Evolutionary conservation across 92 coral and sea anemone genomes (phyloP), one percentile per base, ranked within the genome.

Genomic region (Palythoa grandiflora): DNA sequence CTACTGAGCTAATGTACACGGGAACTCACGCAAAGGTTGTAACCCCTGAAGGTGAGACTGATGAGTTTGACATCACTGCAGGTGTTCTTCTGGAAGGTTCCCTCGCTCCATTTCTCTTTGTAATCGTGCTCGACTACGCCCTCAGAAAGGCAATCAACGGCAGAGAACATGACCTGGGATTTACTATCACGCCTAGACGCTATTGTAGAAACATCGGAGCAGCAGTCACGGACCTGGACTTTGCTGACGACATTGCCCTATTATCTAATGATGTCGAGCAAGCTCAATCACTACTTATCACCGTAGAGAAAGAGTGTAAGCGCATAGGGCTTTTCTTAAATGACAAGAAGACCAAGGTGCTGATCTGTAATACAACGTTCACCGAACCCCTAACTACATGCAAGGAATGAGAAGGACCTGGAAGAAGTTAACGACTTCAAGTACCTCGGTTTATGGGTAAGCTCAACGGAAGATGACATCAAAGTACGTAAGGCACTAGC

Each of bases 21-120:
- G 11, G 83, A 79, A 88, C 89, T 5, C 38, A 53, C 15, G 71
- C 28, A 28, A 28, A 28, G 28, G 28, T 28, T 28, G 28, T 28
- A 28, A 28, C 28, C 28, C 28, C 28, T 28, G 28, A 28, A 28
- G 28, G 28, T 28, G 28, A 28, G 28, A 28, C 28, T 28, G 28
- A 28, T 28, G 28, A 28, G 28, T 28, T 28, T 28, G 28, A 28
- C 28, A 28, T 28, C 28, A 28, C 28, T 28, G 28, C 91, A 9
- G 52, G 88, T 6, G 93, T 88, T 2, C 86, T 81, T 9, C 86
- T 75, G 59, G 93, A 83, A 74, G 78, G 40, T 4, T 44, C 57
- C 55, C 57, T 74, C 11, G 78, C 57, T 12, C 57, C 79, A 6
- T 28, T 28, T 28, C 28, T 28, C 28, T 28, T 28, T 28, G 28